Evolutionary conservation across 2,797 vertebrate genomes (phyloP).

Genomic region (Perodicticus potto): DNA sequence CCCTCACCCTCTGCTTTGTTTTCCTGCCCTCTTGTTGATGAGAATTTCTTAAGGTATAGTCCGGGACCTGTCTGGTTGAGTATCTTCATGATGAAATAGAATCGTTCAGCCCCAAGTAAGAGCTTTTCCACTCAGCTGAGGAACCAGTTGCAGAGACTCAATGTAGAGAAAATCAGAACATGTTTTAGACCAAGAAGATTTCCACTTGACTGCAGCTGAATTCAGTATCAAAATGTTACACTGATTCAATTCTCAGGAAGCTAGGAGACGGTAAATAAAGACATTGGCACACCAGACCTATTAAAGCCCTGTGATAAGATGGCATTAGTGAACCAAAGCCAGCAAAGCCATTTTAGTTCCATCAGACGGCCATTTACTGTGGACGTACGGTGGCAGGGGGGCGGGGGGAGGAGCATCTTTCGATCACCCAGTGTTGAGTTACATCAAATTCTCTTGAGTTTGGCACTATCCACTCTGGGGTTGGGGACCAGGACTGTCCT

Average conservation of each 20-base stretch:
- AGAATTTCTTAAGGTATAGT: slow-evolving; percentile 26
- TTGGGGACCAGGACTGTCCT: background rate
- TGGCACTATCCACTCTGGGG: background rate
- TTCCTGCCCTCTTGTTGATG: background rate
- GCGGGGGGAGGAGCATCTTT: too few species aligned
- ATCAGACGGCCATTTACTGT: background rate
- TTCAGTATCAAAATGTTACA: background rate
- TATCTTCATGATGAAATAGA: background rate
- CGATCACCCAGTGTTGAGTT: background rate
- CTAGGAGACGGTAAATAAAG: background rate
- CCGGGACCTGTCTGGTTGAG: background rate
- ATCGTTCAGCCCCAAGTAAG: background rate
- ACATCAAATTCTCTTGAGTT: background rate
- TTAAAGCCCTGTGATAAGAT: background rate
- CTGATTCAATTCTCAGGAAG: background rate
- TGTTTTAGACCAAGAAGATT: slow-evolving; percentile 18
- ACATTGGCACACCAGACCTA: background rate
- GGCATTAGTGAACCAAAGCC: background rate
- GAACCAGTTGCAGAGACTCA: background rate
- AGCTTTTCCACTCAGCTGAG: slow-evolving; percentile 3
- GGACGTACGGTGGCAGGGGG: background rate
- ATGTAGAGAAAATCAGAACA: background rate
- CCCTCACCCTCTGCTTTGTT: slow-evolving; percentile 8
- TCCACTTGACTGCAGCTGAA: slow-evolving; percentile 36
- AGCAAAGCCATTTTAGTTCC: background rate